These are phyloP conservation scores for Pithys albifrons DNA, from an alignment of 2,113 vertebrate genomes.

Conservation along the genomic window DNA sequence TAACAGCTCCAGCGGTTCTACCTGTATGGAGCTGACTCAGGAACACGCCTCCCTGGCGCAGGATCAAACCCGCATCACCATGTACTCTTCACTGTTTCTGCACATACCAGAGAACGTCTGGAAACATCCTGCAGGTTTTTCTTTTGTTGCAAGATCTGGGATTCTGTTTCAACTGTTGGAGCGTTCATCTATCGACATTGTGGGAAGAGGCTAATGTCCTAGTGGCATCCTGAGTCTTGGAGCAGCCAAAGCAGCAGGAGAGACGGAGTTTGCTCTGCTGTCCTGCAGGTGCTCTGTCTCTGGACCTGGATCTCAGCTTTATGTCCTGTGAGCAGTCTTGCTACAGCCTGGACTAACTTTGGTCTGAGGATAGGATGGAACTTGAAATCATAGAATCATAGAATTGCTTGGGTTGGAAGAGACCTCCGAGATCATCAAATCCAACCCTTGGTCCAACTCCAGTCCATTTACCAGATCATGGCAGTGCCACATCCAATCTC, in stretches of 20 bases:
- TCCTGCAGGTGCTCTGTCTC: background rate
- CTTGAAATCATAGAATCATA: background rate
- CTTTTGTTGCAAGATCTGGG: background rate
- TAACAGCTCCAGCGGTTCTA: background rate
- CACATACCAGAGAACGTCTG: background rate
- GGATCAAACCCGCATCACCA: rapidly evolving
- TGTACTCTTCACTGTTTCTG: background rate
- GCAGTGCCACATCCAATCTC: no score
- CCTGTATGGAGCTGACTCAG: background rate
- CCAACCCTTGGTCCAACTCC: no score
- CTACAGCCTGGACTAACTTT: background rate
- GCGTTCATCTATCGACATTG: background rate
- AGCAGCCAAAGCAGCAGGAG: background rate
- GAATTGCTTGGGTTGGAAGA: no score
- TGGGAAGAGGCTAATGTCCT: background rate
- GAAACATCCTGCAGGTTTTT: background rate
- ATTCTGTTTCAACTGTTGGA: background rate
- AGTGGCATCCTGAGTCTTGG: background rate
- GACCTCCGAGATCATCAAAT: no score
- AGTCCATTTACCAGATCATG: no score
- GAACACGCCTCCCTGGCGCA: background rate
- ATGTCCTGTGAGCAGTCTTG: rapidly evolving
- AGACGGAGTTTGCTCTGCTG: background rate
- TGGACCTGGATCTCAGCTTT: background rate
- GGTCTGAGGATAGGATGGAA: background rate